phyloP scores from a whole-genome alignment of 2,113 vertebrate genomes.

The Zosterops pallidus region DNA sequence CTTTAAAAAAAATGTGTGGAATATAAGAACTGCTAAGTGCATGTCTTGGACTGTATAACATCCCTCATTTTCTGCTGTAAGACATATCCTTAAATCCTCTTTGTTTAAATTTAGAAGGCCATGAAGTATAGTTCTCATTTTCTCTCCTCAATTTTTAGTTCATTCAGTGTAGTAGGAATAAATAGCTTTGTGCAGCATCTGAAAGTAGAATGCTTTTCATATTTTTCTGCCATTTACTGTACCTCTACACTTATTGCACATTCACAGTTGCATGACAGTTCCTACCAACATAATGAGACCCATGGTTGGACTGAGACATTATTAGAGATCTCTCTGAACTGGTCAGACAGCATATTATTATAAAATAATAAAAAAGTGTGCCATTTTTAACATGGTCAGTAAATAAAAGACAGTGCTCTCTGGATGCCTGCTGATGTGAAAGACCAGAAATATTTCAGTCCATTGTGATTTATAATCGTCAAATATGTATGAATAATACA shows the following conservation, averaged over 20 bases:
- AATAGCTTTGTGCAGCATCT: constrained; percentile 71
- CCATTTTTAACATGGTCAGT: constrained; percentile 62
- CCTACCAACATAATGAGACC: constrained; percentile 72
- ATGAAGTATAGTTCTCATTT: constrained; percentile 53
- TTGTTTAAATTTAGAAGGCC: constrained; percentile 66
- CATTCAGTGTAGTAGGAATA: constrained; percentile 58
- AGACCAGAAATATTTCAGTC: constrained; percentile 57
- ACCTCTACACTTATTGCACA: constrained; percentile 70
- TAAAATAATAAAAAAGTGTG: constrained; percentile 56
- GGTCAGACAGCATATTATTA: constrained; percentile 67
- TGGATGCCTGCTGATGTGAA: constrained; percentile 58
- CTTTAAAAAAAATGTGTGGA: constrained; percentile 16
- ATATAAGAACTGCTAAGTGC: constrained; percentile 45
- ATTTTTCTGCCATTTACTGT: constrained; percentile 67
- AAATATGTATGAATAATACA: constrained; percentile 56
- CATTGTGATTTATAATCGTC: constrained; percentile 62
- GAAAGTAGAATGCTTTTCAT: constrained; percentile 68
- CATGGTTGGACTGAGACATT: constrained; percentile 60
- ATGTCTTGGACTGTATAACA: constrained; percentile 9
- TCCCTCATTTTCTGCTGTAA: constrained; percentile 41
- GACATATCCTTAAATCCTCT: constrained; percentile 40
- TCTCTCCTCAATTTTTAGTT: constrained; percentile 56
- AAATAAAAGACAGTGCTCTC: constrained; percentile 70
- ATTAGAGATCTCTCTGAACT: constrained; percentile 70
- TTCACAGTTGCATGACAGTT: constrained; percentile 71